Conservation (phyloP, 2,888 invertebrate species). For the Artemia sp. region DNA sequence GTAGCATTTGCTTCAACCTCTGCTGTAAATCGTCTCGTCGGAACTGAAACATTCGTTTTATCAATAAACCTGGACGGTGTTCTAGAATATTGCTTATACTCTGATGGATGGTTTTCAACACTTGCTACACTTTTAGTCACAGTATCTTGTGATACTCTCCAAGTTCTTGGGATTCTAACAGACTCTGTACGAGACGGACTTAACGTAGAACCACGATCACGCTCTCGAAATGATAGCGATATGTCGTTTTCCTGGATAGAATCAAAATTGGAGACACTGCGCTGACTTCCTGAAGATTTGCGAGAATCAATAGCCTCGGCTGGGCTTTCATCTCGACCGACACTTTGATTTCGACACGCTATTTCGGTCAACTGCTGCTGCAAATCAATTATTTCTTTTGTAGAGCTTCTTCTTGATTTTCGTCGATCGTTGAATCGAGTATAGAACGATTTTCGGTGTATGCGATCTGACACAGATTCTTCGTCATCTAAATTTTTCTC, state of each 20-base stretch:
- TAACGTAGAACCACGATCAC: not conserved
- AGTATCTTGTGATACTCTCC: constrained; percentile 11
- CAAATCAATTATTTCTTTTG: constrained; percentile 7
- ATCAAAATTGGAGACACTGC: not conserved
- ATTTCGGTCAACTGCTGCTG: constrained; percentile 2
- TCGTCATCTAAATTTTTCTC: constrained; percentile 37
- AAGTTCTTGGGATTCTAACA: not conserved
- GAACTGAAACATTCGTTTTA: not conserved
- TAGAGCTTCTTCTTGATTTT: not conserved
- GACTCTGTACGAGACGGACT: not conserved
- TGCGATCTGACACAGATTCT: constrained; percentile 67
- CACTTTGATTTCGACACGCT: not conserved
- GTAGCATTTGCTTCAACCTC: constrained; percentile 8
- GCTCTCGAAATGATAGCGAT: constrained; percentile 10
- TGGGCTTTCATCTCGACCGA: not conserved
- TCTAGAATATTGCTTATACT: constrained; percentile 5
- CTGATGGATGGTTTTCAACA: not conserved
- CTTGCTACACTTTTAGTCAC: not conserved
- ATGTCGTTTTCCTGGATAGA: constrained; percentile 8
- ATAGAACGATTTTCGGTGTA: constrained; percentile 72
- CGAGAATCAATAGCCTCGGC: not conserved
- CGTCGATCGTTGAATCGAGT: constrained; percentile 56
- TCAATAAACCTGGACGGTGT: not conserved
- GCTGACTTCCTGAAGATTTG: not conserved
- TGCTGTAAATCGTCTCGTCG: constrained; percentile 5